Base-by-base conservation (phyloP, 30 jellyfish, hydroid and myxozoan species). In the Hydra vulgaris region DNA sequence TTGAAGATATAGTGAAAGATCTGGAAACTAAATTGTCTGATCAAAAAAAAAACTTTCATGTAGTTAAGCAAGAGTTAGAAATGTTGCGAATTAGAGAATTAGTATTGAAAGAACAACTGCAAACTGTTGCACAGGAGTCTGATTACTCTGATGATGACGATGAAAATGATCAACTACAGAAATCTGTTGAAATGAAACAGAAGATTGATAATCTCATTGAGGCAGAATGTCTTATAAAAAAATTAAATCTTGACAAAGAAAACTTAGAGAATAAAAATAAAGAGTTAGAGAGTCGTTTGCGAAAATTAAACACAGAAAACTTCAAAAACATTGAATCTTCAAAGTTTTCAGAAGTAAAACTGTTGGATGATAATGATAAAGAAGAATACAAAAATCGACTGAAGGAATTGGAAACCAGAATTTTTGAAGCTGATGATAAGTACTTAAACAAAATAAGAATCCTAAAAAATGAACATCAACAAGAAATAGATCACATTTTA, bases 91-190 rank as follows among this genome's bases (percentile, higher is more conserved):
- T 94, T 27, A 80, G 94, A 24, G 99, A 94, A 77, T 95, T 88
- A 53, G 99, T 94, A 15, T 79, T 94, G 89, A 88, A 94, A 23
- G 99, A 94, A 80, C 95, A 94, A 73, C 40, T 94, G 22, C 95
- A 84, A 54, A 87, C 95, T 7, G 82, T 86, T 15, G 95, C 81
- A 74, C 92, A 87, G 74, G 99, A 85, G 95, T 81, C 81, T 93
- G 96, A 86, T 68, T 93, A 81, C 15, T 90, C 95, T 27, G 97
- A 78, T 0, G 88, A 79, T 53, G 96, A 68, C n/a, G 91, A 87
- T 21, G 92, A 79, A 69, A 89, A 86, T 7, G 86, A 72, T 18
- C 77, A 94, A 66, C 81, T 91, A 25, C 92, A 82, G 71, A 82
- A 87, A 61, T 83, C 94, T 23, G 83, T 91, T 54, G 98, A 86